Conservation (phyloP, 2,888 invertebrate genomes). For the Leucoma salicis region DNA sequence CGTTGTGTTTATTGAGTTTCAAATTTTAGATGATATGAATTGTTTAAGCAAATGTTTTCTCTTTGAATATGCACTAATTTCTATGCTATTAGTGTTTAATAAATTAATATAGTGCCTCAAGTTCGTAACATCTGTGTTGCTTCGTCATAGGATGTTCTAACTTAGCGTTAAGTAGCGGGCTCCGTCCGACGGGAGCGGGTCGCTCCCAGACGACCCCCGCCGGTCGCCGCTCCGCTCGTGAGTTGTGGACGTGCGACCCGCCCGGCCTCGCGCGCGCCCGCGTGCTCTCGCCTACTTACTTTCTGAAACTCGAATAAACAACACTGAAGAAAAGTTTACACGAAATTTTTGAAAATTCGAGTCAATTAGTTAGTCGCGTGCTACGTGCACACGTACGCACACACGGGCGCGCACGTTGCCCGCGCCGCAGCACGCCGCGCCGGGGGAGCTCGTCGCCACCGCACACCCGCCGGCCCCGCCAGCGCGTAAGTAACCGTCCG, state of each 20-base stretch:
- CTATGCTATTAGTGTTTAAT: neutral
- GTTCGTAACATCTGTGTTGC: too few species aligned
- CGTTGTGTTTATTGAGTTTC: neutral
- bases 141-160: constrained; percentile 5
- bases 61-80: neutral
- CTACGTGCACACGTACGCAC: constrained; percentile 4
- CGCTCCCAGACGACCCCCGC: constrained; percentile 34
- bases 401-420: neutral
- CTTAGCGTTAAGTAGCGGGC: constrained; percentile 19
- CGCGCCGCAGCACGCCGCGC: too few species aligned
- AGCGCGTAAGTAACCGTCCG: too few species aligned
- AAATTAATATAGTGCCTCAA: neutral
- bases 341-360: too few species aligned
- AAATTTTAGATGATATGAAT: too few species aligned
- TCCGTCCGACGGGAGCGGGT: constrained; percentile 19
- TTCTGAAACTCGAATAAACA: too few species aligned
- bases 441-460: too few species aligned
- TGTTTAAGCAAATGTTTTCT: neutral
- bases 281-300: too few species aligned
- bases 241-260: constrained; percentile 53
- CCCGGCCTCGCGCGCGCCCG: constrained; percentile 16
- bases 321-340: too few species aligned
- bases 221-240: constrained; percentile 49
- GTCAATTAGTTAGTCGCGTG: too few species aligned
- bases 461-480: too few species aligned